These are phyloP conservation scores for Phragmatobia fuliginosa DNA, from an alignment of 2,888 invertebrate species.

Conservation along the genomic window DNA sequence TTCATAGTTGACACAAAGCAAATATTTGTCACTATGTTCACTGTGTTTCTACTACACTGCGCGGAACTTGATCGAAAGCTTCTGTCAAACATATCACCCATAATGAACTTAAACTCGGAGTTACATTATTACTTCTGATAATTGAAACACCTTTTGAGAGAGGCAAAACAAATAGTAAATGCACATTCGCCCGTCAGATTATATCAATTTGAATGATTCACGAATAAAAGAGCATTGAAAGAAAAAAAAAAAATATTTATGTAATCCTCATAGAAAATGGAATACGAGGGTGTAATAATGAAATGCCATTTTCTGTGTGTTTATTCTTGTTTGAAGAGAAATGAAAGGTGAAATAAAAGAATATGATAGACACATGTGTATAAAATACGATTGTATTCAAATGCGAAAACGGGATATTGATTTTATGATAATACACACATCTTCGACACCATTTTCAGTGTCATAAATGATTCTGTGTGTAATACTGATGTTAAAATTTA, in stretches of 20 bases:
- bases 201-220: slow-evolving; percentile 15
- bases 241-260: slow-evolving; percentile 32
- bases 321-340: slow-evolving; percentile 59
- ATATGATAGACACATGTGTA: slow-evolving; percentile 26
- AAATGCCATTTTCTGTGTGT: slow-evolving; percentile 58
- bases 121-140: no score
- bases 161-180: slow-evolving; percentile 9
- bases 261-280: slow-evolving; percentile 40
- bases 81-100: background rate
- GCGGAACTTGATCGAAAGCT: background rate
- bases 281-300: slow-evolving; percentile 52
- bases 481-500: background rate
- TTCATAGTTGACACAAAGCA: slow-evolving; percentile 1
- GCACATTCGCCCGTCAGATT: background rate
- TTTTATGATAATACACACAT: slow-evolving; percentile 60
- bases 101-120: background rate
- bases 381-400: slow-evolving; percentile 57
- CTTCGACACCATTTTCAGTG: slow-evolving; percentile 22
- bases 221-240: slow-evolving; percentile 21
- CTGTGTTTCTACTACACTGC: background rate
- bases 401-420: slow-evolving; percentile 64
- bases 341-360: slow-evolving; percentile 58
- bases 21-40: background rate
- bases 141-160: no score
- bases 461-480: background rate